These are phyloP conservation scores for Oncorhynchus keta DNA, from an alignment of 2,113 vertebrate species.

Conservation along the genomic window DNA sequence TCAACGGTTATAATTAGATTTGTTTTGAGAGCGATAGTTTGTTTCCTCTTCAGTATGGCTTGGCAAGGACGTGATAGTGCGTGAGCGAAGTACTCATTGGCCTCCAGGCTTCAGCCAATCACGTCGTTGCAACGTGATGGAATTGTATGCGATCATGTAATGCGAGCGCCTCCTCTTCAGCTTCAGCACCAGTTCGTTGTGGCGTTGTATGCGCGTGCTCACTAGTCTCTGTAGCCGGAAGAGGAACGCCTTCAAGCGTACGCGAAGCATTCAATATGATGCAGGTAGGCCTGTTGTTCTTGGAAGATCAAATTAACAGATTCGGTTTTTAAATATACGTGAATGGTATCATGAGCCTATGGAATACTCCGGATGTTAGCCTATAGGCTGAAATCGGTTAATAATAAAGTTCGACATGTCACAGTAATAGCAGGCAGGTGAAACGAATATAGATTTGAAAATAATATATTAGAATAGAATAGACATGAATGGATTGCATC, in stretches of 20 bases:
- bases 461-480: too few species aligned
- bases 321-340: too few species aligned
- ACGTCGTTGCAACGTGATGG: constrained; percentile 73
- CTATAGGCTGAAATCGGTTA: too few species aligned
- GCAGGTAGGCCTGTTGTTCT: too few species aligned
- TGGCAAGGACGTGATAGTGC: constrained; percentile 33
- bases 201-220: constrained; percentile 3
- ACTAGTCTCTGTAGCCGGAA: neutral
- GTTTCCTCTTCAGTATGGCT: constrained; percentile 20
- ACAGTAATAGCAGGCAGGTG: too few species aligned
- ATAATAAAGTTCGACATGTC: too few species aligned
- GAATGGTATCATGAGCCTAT: too few species aligned
- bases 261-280: too few species aligned
- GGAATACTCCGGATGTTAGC: too few species aligned
- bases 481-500: too few species aligned
- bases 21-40: neutral
- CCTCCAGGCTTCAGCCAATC: constrained; percentile 63
- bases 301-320: too few species aligned
- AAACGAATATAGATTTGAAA: too few species aligned
- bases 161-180: constrained; percentile 45
- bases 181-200: constrained; percentile 66
- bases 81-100: constrained; percentile 30
- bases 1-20: neutral
- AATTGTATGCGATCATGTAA: constrained; percentile 59
- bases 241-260: neutral